Base-by-base conservation (phyloP, 2,797 vertebrate genomes). In the Paguma larvata region DNA sequence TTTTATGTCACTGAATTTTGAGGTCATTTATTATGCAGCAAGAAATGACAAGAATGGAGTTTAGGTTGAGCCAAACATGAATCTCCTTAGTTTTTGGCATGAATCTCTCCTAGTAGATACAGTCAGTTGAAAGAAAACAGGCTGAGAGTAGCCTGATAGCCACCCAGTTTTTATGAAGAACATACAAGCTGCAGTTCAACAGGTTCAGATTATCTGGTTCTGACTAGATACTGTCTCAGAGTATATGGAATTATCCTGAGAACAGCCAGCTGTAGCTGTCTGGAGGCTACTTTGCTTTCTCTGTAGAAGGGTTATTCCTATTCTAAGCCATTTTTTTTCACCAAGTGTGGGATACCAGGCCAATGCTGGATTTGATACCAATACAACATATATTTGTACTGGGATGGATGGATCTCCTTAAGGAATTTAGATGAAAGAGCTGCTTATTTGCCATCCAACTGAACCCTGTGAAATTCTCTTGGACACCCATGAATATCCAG, bases 291-390 rank as follows among this genome's bases (percentile, higher is more conserved):
- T 0, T 0, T 84, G 32, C 9, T 56, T 1, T 73, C 59, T 87
- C 32, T 21, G 4, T 27, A 25, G 6, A 68, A 70, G 18, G 70
- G 8, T 82, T 27, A 21, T 70, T 82, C 72, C 46, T 87, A 56
- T 72, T 62, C 56, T 63, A 75, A 88, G 38, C 34, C 68, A 1
- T 59, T 96, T 94, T 94, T 94, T 86, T 78, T 75, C 14, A 89
- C 23, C 51, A 73, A 53, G 4, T 53, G 10, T 87, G 14, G 30
- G 44, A 77, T 16, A 73, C 12, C 5, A 62, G 88, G 53, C 30
- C 19, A 53, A 30, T 9, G 15, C 25, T 80, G 10, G 32, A 38
- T 34, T 91, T 4, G 13, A 84, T 6, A 44, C 19, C 32, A 89
- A 59, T 4, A 34, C 4, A 68, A 34, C 19, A 15, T 48, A 30